Conservation (phyloP, 1,140 invertebrate genomes). For the Pachypeltis micranthus region DNA sequence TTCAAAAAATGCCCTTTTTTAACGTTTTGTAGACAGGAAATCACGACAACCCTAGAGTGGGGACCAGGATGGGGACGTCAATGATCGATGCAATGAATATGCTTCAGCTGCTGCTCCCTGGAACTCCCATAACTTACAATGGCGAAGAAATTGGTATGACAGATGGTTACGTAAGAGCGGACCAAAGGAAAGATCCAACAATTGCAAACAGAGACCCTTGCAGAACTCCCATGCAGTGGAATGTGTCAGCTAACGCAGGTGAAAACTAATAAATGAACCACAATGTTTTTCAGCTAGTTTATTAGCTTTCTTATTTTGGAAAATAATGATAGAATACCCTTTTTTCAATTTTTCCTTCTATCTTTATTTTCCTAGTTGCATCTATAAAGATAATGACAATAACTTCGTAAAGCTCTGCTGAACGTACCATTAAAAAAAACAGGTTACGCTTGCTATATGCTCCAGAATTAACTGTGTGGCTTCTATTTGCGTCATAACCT, state of each 20-base stretch:
- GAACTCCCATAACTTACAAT: slow-evolving; percentile 61
- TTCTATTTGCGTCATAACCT: too few relatives aligned
- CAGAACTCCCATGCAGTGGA: slow-evolving; percentile 63
- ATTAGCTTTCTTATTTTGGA: too few relatives aligned
- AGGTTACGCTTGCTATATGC: too few relatives aligned
- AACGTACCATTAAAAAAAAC: too few relatives aligned
- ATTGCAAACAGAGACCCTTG: slow-evolving; percentile 51
- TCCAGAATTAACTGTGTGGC: too few relatives aligned
- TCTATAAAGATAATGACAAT: too few relatives aligned
- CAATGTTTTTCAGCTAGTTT: too few relatives aligned
- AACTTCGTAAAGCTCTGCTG: too few relatives aligned
- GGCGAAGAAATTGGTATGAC: slow-evolving; percentile 61
- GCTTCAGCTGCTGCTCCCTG: slow-evolving; percentile 53
- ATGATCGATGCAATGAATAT: slow-evolving; percentile 52
- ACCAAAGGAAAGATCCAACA: slow-evolving; percentile 30
- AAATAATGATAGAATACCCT: too few relatives aligned
- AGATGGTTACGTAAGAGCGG: slow-evolving; percentile 41
- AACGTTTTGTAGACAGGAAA: slow-evolving; percentile 54
- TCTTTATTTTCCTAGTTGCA: too few relatives aligned
- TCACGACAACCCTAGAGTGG: slow-evolving; percentile 48
- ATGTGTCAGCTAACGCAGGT: slow-evolving; percentile 45
- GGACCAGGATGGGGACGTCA: slow-evolving; percentile 42
- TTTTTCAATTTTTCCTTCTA: too few relatives aligned
- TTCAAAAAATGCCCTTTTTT: too few relatives aligned
- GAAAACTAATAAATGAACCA: slow-evolving; percentile 37